Base-by-base conservation (phyloP, 2,888 invertebrate genomes). In the Muschampia plurimacula region DNA sequence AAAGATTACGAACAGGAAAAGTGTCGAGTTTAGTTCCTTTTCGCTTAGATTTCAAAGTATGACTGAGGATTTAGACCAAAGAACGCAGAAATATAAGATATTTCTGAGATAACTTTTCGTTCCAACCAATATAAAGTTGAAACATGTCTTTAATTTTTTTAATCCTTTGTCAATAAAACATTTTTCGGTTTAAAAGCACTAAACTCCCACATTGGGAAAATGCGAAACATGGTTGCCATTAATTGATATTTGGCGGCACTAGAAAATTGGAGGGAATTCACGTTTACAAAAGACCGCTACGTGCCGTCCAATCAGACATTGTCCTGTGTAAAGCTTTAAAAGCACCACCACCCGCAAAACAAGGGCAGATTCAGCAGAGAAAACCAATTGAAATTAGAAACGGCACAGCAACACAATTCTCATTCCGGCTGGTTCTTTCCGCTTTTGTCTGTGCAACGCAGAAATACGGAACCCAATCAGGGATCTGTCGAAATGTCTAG, bases 401-500 rank as follows among this genome's bases (percentile, higher is more conserved):
- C 72, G 67, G 72, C 52, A 67, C 57, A 66, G 71, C 49, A 66
- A 62, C 67, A 72, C 72, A 67, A 67, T 72, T 72, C 67, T 72
- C 72, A 72, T 72, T 72, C 72, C 52, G 39, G 49, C 66, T 52
- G 44, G 46, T 71, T 62, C 67, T 67, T 67, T 72, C 67, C 72
- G 67, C 67, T 59, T 67, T 72, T 72, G 72, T 72, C 72, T 72
- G 72, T 71, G 71, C 59, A 67, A 55, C 72, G 62, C 65, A 71
- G 71, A 72, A 72, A 67, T 72, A 67, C 72, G 22, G 22, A 22
- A 80, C 78, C 77, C 77, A 80, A 80, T 80, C 78, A 80, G 76
- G 76, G 72, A 77, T 75, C 78, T 78, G 80, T 79, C 80, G 77
- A 78, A 76, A 77, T 74, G 78, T 78, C 79, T 74, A 72, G 71